Conservation (phyloP, 2,888 invertebrate genomes). For the Pollenia griseotomentosa region DNA sequence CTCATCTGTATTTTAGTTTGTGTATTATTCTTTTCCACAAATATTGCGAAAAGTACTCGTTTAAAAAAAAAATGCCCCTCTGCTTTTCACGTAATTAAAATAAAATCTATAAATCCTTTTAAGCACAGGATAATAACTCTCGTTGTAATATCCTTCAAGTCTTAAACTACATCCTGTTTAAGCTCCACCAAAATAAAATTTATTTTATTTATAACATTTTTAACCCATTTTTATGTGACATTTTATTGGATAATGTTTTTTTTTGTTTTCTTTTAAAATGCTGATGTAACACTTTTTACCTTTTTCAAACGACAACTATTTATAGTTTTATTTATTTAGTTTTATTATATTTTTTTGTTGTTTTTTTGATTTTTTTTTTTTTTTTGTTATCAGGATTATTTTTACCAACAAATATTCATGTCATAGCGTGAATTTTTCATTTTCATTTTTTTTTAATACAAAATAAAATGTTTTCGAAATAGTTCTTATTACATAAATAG, state of each 20-base stretch:
- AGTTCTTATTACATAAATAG: conserved; percentile 41
- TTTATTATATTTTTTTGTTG: not conserved
- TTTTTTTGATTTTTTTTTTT: not conserved
- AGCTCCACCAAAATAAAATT: conserved; percentile 9
- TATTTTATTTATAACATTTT: conserved; percentile 17
- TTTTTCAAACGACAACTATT: conserved; percentile 29
- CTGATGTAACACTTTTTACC: conserved; percentile 40
- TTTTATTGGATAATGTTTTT: conserved; percentile 4
- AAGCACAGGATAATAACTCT: conserved; percentile 1
- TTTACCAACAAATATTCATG: conserved; percentile 39
- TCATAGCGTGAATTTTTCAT: conserved; percentile 43
- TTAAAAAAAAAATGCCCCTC: too few species aligned
- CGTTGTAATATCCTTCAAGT: conserved; percentile 31
- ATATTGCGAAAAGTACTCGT: too few species aligned
- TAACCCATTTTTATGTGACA: conserved; percentile 30
- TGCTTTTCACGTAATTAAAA: too few species aligned
- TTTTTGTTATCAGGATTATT: not conserved
- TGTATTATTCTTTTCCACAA: too few species aligned
- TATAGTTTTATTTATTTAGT: conserved; percentile 31
- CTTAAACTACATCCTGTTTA: conserved; percentile 34
- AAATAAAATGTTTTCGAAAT: conserved; percentile 28
- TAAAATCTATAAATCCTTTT: too few species aligned
- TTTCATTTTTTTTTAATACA: not conserved
- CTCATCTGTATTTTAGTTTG: too few species aligned
- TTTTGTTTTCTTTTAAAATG: not conserved